A percentile compares a stretch with the other conserved stretches of the same genome.
These are phyloP conservation scores for Trogon melanurus DNA, from an alignment of 2,113 vertebrate species.

Conservation along the genomic window DNA sequence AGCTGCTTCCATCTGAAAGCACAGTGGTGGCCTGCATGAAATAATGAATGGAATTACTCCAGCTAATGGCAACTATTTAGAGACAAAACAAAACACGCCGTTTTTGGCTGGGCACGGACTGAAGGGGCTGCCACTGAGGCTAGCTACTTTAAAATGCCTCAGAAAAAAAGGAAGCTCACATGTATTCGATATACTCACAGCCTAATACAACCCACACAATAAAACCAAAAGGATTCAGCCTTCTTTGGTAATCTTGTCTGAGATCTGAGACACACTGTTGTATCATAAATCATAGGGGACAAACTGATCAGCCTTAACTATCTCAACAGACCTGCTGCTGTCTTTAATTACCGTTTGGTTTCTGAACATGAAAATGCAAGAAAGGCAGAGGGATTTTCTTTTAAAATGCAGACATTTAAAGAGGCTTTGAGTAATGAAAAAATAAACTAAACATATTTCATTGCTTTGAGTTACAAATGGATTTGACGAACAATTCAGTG, in stretches of 20 bases:
- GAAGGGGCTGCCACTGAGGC: neutral
- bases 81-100: neutral
- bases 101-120: neutral
- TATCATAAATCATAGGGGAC: neutral
- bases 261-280: rapidly evolving
- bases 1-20: constrained; percentile 24
- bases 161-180: neutral
- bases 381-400: neutral
- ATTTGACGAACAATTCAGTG: neutral
- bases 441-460: neutral
- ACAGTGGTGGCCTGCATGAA: neutral
- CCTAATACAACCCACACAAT: neutral
- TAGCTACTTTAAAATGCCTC: neutral
- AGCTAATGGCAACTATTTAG: neutral
- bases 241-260: neutral
- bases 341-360: neutral
- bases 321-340: neutral
- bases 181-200: rapidly evolving
- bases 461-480: neutral
- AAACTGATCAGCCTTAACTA: neutral
- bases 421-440: neutral
- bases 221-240: neutral
- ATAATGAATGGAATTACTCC: constrained; percentile 32
- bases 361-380: neutral
- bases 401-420: neutral